Conservation (phyloP, 2,797 vertebrate genomes). For the Rhabdophis nuchalis region DNA sequence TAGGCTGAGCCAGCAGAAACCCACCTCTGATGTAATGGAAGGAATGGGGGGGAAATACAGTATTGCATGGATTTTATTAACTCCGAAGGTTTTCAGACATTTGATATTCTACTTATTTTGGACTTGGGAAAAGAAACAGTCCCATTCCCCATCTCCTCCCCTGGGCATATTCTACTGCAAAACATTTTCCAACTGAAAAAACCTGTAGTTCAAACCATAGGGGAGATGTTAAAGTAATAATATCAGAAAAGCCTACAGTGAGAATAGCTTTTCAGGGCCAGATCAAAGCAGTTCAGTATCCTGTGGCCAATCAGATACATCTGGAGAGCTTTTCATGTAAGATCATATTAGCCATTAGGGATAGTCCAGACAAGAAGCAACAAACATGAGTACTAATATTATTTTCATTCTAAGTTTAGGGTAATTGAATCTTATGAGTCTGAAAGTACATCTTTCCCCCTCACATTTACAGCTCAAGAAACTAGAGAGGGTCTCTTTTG, state of each 20-base stretch:
- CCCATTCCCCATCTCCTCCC: background rate
- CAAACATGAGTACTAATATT: background rate
- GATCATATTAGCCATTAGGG: background rate
- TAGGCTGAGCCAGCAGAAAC: no score
- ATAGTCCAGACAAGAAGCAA: background rate
- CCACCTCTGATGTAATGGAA: background rate
- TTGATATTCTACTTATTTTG: background rate
- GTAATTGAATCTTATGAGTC: background rate
- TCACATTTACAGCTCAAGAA: background rate
- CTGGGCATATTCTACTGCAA: background rate
- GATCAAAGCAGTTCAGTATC: background rate
- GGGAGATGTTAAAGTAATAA: background rate
- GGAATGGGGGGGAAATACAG: background rate
- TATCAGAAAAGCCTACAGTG: background rate
- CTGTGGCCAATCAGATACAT: background rate
- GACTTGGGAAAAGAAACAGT: background rate
- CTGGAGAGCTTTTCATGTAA: background rate
- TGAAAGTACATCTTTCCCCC: background rate
- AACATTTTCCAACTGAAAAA: background rate
- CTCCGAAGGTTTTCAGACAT: background rate
- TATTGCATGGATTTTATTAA: background rate
- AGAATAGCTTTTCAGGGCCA: background rate
- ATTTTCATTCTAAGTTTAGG: background rate
- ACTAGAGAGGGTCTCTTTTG: background rate
- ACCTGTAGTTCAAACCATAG: background rate